These are phyloP conservation scores for Crematogaster levior DNA, from an alignment of 2,888 invertebrate genomes.

Conservation along the genomic window DNA sequence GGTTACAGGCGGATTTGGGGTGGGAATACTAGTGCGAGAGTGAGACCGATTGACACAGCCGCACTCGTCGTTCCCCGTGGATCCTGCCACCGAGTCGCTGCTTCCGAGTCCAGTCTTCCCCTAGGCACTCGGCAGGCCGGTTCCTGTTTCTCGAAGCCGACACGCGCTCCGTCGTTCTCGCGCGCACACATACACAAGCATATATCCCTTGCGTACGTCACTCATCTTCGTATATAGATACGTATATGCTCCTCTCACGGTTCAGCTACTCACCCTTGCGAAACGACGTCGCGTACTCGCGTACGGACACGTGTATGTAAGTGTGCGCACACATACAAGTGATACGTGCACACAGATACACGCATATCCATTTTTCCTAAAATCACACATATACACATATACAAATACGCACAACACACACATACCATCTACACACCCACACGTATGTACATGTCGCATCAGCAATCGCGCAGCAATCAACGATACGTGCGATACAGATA, in stretches of 20 bases:
- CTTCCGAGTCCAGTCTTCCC: constrained; percentile 83
- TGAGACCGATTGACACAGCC: constrained; percentile 55
- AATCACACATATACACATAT: constrained; percentile 35
- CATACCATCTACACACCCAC: not conserved
- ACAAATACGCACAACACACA: not conserved
- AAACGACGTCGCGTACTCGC: constrained; percentile 31
- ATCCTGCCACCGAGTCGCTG: constrained; percentile 74
- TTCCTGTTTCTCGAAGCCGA: constrained; percentile 72
- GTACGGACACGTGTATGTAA: constrained; percentile 33
- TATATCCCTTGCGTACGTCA: constrained; percentile 20
- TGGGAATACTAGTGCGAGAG: constrained; percentile 42
- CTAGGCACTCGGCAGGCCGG: constrained; percentile 83
- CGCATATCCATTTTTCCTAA: not conserved
- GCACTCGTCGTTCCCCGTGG: constrained; percentile 67
- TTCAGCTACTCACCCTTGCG: constrained; percentile 27
- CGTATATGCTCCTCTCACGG: constrained; percentile 12
- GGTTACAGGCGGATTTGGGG: constrained; percentile 33
- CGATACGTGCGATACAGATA: not conserved
- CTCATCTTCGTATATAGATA: not conserved
- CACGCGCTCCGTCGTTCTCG: constrained; percentile 69
- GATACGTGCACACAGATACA: constrained; percentile 42
- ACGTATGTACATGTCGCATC: constrained; percentile 3
- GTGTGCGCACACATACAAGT: constrained; percentile 50
- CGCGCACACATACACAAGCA: constrained; percentile 51
- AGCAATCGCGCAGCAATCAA: constrained; percentile 2